Conservation (phyloP, 1,140 invertebrate genomes). For the Asobara japonica region DNA sequence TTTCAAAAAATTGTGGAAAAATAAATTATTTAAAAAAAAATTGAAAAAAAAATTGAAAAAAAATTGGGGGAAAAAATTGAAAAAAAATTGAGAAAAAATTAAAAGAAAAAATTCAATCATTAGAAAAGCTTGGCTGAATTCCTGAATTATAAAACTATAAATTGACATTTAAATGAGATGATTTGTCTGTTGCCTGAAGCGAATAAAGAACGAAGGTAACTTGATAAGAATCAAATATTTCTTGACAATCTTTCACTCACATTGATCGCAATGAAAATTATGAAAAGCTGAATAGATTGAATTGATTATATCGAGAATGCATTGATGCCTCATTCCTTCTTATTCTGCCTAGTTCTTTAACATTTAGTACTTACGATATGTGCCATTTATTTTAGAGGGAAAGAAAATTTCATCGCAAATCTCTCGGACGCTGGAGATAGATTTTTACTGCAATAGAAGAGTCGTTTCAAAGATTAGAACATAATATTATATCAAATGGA, state of each 20-base stretch:
- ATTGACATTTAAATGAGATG: not conserved
- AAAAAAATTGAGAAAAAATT: too few species aligned
- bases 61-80: too few species aligned
- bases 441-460: too few species aligned
- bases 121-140: too few species aligned
- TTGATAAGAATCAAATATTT: conserved; percentile 29
- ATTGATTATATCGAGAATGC: conserved; percentile 7
- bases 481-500: not conserved
- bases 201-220: not conserved
- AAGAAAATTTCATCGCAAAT: not conserved
- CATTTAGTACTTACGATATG: not conserved
- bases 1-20: too few species aligned
- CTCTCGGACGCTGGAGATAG: too few species aligned
- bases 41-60: too few species aligned
- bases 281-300: not conserved
- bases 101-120: too few species aligned
- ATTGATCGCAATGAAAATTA: conserved; percentile 1
- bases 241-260: conserved; percentile 33
- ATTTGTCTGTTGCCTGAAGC: not conserved
- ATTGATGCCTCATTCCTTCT: not conserved
- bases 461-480: not conserved
- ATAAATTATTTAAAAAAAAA: too few species aligned
- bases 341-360: not conserved
- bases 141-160: not conserved
- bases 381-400: not conserved